Evolutionary conservation across 2,888 invertebrate genomes (phyloP).

Genomic region (Orthonevra nobilis): DNA sequence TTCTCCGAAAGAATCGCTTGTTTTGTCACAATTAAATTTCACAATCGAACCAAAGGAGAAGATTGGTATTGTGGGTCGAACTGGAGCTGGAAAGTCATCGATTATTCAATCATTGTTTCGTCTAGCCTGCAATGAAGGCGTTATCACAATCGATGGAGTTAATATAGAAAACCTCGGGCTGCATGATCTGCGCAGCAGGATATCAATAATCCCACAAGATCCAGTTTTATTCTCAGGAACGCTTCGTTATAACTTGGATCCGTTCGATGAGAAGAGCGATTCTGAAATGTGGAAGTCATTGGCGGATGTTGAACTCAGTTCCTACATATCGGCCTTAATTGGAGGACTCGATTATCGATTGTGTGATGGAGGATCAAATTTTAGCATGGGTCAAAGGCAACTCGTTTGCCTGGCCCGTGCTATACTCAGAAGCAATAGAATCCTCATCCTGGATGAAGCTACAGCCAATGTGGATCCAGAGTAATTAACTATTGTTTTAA

Average conservation of each 20-base stretch:
- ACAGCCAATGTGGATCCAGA: conserved; percentile 95
- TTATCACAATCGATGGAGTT: conserved; percentile 91
- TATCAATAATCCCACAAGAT: conserved; percentile 95
- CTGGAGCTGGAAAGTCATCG: conserved; percentile 96
- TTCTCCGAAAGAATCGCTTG: conserved; percentile 91
- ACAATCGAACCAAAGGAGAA: conserved; percentile 91
- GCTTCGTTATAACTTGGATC: conserved; percentile 95
- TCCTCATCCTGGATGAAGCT: conserved; percentile 92
- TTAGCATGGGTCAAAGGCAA: conserved; percentile 94
- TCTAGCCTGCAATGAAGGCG: conserved; percentile 81
- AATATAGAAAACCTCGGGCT: conserved; percentile 91
- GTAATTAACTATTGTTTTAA: no score
- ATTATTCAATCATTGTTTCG: conserved; percentile 91
- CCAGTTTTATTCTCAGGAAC: conserved; percentile 97
- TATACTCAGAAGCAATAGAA: conserved; percentile 91
- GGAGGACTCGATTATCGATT: conserved; percentile 91
- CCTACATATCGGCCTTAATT: conserved; percentile 88
- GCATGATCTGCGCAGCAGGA: conserved; percentile 89
- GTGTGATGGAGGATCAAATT: conserved; percentile 95
- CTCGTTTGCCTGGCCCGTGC: conserved; percentile 92
- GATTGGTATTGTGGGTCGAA: conserved; percentile 93
- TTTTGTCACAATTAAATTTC: conserved; percentile 90
- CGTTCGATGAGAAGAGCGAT: conserved; percentile 89
- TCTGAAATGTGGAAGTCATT: conserved; percentile 93
- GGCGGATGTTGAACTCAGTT: conserved; percentile 93